Percentiles rank a stretch among this genome's conserved stretches.
Conservation (phyloP, 1,140 invertebrate genomes). For the Achatina immaculata region DNA sequence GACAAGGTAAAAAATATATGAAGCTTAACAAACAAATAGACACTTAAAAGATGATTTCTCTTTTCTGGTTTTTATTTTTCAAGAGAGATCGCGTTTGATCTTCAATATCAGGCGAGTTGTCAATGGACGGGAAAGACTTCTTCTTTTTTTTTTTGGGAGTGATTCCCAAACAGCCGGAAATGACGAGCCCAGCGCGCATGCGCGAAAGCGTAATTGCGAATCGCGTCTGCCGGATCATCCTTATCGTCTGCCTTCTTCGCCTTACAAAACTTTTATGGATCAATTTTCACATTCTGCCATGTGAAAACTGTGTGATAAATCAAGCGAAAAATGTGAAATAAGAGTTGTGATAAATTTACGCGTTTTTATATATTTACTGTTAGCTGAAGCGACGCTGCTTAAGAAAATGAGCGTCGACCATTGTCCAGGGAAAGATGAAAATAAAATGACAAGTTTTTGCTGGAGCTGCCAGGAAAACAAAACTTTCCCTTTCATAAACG, state of each 20-base stretch:
- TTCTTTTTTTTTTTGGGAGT: neutral
- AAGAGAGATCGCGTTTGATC: neutral
- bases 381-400: too few species aligned
- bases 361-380: too few species aligned
- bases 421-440: too few species aligned
- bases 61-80: neutral
- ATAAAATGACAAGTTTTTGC: too few species aligned
- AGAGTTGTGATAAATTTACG: neutral
- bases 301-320: neutral
- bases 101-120: conserved; percentile 7
- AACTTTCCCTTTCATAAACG: too few species aligned
- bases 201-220: conserved; percentile 2
- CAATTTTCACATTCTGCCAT: neutral
- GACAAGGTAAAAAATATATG: neutral
- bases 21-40: neutral
- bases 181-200: conserved; percentile 5
- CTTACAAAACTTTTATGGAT: neutral
- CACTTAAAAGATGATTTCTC: conserved; percentile 5
- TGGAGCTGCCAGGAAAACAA: too few species aligned
- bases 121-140: neutral
- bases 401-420: too few species aligned
- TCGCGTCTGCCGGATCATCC: neutral
- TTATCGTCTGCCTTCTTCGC: neutral
- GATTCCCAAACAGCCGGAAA: conserved; percentile 7
- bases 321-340: neutral